Evolutionary conservation across 2,888 invertebrate genomes (phyloP), one percentile per base, ranked within the genome.

Genomic region (Scelioninae gen. 2): DNA sequence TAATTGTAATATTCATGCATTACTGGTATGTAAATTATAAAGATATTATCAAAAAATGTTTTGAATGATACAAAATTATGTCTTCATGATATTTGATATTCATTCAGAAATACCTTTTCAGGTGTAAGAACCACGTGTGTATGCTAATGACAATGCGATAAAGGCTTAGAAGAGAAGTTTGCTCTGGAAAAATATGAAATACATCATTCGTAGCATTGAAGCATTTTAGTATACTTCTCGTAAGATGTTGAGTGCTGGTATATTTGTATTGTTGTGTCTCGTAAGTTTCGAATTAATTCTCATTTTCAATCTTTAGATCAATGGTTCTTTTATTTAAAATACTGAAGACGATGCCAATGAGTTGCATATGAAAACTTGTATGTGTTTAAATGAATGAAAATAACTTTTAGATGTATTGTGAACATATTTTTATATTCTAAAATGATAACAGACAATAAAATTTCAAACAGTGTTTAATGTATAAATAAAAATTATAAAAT

Each of bases 121-220:
- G 57, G 64, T 73, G 73, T 73, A 73, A 73, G 69, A 73, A 69
- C 73, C 68, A 73, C 60, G 73, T 48, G 60, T 73, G 73, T 69
- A 73, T 73, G 68, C 61, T 73, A 69, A 73, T 73, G 69, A 73
- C 73, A 69, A 73, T 73, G 73, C 73, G 73, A 73, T 73, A 73
- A 73, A 73, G 73, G 69, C 73, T 73, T 69, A 73, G 73, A 37
- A 64, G 73, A 73, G 73, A 73, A 69, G 73, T 73, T 73, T 73
- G 69, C 60, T 73, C 73, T 73, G 73, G 52, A 73, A 73, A 73
- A 58, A 69, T 58, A 73, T 69, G 64, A 73, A 73, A 69, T 28
- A 65, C n/a, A 73, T 67, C 37, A 67, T 41, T 73, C 41, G 52
- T 37, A 60, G 48, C 60, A 19, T 57, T 19, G 18, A 58, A 64